Percentiles rank a stretch among this genome's conserved stretches.
Conservation (phyloP, 1,140 invertebrate species). For the Probaryconus sp. region DNA sequence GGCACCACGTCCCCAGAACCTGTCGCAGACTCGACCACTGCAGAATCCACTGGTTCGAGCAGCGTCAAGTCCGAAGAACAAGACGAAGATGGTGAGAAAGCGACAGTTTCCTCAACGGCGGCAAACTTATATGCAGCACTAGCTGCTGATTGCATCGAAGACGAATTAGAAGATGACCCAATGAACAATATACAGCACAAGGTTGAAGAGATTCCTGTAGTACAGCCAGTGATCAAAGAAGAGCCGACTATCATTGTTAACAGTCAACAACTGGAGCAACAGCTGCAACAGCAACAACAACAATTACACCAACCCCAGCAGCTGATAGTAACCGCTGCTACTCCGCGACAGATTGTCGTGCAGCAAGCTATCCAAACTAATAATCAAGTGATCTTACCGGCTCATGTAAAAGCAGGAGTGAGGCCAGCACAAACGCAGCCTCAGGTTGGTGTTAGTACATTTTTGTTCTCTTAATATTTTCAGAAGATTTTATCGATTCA, state of each 20-base stretch:
- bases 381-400: constrained; percentile 75
- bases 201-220: constrained; percentile 55
- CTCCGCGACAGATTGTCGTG: constrained; percentile 75
- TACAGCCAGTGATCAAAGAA: constrained; percentile 66
- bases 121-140: constrained; percentile 85
- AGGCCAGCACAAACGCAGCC: constrained; percentile 72
- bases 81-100: constrained; percentile 77
- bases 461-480: not conserved
- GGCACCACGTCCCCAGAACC: constrained; percentile 75
- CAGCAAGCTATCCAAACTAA: constrained; percentile 78
- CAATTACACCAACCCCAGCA: constrained; percentile 64
- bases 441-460: constrained; percentile 56
- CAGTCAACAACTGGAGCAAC: constrained; percentile 65
- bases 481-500: not conserved
- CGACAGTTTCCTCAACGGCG: constrained; percentile 83
- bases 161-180: constrained; percentile 80
- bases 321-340: constrained; percentile 74
- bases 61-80: constrained; percentile 76
- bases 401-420: constrained; percentile 67
- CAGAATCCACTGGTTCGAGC: constrained; percentile 68
- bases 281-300: constrained; percentile 19
- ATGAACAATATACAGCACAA: constrained; percentile 58
- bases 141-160: constrained; percentile 84
- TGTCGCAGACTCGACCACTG: constrained; percentile 71
- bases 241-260: constrained; percentile 54